Evolutionary conservation across 2,113 vertebrate genomes (phyloP).

Genomic region (Pachyramphus minor): DNA sequence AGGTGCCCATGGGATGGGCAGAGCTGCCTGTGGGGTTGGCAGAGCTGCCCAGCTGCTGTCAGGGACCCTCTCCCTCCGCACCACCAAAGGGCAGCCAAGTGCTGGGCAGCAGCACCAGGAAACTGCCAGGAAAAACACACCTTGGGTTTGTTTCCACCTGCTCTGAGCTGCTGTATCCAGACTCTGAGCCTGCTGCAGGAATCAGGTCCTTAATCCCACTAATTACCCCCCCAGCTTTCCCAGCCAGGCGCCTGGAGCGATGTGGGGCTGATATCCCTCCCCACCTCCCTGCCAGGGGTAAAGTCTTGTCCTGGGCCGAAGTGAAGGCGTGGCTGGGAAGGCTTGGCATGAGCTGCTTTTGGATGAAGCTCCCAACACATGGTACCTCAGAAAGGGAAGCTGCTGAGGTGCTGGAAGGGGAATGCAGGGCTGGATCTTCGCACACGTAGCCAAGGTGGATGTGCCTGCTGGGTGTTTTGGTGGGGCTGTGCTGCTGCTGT

Average conservation of each 20-base stretch:
- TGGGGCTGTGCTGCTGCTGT: background rate
- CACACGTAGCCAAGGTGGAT: background rate
- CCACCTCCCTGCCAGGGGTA: too few relatives aligned
- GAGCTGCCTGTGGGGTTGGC: fast-evolving
- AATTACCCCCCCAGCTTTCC: background rate
- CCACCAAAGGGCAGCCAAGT: background rate
- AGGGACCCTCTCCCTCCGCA: fast-evolving
- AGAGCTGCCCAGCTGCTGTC: background rate
- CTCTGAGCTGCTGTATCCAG: background rate
- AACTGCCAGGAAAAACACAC: fast-evolving
- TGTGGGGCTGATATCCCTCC: background rate
- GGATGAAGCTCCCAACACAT: fast-evolving
- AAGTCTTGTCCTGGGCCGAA: background rate
- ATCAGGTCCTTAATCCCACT: background rate
- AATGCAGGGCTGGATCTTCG: background rate
- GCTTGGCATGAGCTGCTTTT: too few relatives aligned
- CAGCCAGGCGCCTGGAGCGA: fast-evolving
- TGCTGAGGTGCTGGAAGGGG: background rate
- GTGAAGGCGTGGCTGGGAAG: fast-evolving
- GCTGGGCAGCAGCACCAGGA: background rate
- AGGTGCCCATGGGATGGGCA: too few relatives aligned
- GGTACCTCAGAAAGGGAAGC: background rate
- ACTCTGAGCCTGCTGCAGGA: background rate
- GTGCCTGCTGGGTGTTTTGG: background rate
- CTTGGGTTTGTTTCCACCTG: background rate